Conservation (phyloP, 1,140 invertebrate genomes). For the Tetranychus urticae region DNA sequence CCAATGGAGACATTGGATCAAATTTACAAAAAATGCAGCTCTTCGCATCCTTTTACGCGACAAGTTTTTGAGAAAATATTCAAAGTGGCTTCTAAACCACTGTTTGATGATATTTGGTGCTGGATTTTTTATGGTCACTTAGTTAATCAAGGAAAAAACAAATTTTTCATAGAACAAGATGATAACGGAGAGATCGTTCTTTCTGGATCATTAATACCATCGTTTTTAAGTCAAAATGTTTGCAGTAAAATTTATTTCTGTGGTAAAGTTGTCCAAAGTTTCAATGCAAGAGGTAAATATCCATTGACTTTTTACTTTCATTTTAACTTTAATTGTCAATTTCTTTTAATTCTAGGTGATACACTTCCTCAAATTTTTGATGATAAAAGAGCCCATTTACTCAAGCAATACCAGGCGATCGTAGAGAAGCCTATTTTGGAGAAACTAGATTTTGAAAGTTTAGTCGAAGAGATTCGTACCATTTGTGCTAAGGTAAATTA, state of each 20-base stretch:
- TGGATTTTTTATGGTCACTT: background rate
- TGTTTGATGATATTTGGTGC: background rate
- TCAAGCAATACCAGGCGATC: background rate
- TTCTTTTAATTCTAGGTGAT: background rate
- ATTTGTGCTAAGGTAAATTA: background rate
- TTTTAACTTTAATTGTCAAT: background rate
- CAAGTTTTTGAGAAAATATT: background rate
- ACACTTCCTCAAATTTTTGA: background rate
- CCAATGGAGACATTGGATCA: background rate
- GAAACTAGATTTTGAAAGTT: background rate
- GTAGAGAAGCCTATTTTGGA: background rate
- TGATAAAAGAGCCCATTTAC: background rate
- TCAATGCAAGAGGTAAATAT: background rate
- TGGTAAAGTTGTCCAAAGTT: background rate
- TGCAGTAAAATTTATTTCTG: background rate
- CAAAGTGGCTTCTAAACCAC: background rate
- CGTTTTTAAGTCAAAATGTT: background rate
- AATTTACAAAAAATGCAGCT: background rate
- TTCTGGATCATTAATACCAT: background rate
- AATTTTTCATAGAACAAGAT: background rate
- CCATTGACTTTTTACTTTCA: no score
- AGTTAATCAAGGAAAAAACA: background rate
- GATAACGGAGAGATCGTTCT: background rate
- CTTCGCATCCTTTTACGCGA: background rate
- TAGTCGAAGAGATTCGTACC: background rate